Base-by-base conservation (phyloP, 2,797 vertebrate species). In the Cuniculus paca region DNA sequence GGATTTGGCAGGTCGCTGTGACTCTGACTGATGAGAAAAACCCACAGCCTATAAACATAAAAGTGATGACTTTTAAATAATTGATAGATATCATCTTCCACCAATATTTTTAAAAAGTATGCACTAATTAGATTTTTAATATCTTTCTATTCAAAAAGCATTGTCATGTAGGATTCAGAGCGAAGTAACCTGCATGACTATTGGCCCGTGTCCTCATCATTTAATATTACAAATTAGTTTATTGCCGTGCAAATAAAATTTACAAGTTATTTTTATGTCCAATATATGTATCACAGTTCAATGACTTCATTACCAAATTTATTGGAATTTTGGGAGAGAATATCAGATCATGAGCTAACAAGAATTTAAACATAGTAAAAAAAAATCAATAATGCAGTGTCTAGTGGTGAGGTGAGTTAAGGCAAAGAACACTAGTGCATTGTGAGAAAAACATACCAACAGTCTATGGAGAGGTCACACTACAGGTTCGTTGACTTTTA, bases 401-500 rank as follows among this genome's bases (percentile, higher is more conserved):
- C 87, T 95, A 77, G 5, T 52, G 58, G 56, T 24, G 34, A 97
- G 34, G 36, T 63, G 36, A 10, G 12, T 74, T 88, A 89, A 87
- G 80, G 19, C 36, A 94, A 82, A 81, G n/a, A 84, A 88, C 36
- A 74, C 8, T 58, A 34, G 16, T 90, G 19, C 11, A 60, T 48
- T 87, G 28, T 42, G 93, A 96, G 50, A 1, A 50, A 88, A 95
- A 39, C 50, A 82, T 26, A 63, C 22, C 61, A 61, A 19, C 1
- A 1, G 48, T 80, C n/a, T 65, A 36, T 95, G 91, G 74, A 70
- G 52, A 19, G 20, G 82, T 97, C 24, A 61, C 82, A 95, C 78
- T 9, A 90, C 52, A 87, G 12, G 65, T 97, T 95, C 96, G 50
- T 96, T 63, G 85, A 90, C 50, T 65, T 50, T 97, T 82, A 87